Evolutionary conservation across 2,797 vertebrate genomes (phyloP).

Genomic region (Pempheris klunzingeri): DNA sequence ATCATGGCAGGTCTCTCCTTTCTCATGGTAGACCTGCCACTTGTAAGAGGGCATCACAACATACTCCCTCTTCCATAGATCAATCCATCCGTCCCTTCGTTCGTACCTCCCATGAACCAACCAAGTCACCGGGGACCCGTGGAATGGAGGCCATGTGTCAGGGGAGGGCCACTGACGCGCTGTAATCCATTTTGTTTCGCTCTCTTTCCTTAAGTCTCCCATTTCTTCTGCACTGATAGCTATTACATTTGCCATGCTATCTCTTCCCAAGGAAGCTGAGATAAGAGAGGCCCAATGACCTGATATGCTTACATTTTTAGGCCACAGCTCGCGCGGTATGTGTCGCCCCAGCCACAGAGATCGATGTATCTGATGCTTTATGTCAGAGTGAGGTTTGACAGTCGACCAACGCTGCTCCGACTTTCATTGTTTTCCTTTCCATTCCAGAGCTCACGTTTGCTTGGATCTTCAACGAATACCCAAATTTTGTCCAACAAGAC

Average conservation of each 20-base stretch:
- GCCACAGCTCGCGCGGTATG: neutral
- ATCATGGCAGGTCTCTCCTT: slow-evolving; percentile 64
- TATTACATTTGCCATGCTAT: slow-evolving; percentile 55
- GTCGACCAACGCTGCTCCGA: slow-evolving; percentile 4
- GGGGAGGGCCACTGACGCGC: slow-evolving; percentile 74
- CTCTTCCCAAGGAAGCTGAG: slow-evolving; percentile 44
- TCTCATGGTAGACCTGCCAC: slow-evolving; percentile 45
- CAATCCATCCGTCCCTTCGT: slow-evolving; percentile 39
- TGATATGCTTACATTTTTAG: slow-evolving; percentile 46
- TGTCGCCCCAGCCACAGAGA: neutral
- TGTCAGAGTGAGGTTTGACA: neutral
- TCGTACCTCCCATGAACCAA: slow-evolving; percentile 42
- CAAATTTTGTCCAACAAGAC: slow-evolving; percentile 93
- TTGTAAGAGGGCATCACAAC: slow-evolving; percentile 37
- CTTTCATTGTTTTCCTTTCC: slow-evolving; percentile 26
- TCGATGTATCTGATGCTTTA: neutral
- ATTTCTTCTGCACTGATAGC: slow-evolving; percentile 69
- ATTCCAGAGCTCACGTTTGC: slow-evolving; percentile 89
- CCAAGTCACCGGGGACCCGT: slow-evolving; percentile 47
- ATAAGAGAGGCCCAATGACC: slow-evolving; percentile 39
- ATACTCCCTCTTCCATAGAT: slow-evolving; percentile 26
- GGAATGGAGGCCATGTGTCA: slow-evolving; percentile 78
- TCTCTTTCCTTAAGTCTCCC: slow-evolving; percentile 75
- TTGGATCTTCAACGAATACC: slow-evolving; percentile 97
- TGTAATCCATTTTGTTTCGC: slow-evolving; percentile 85